Conservation (phyloP, 2,888 invertebrate species). For the Periphyllus acericola region DNA sequence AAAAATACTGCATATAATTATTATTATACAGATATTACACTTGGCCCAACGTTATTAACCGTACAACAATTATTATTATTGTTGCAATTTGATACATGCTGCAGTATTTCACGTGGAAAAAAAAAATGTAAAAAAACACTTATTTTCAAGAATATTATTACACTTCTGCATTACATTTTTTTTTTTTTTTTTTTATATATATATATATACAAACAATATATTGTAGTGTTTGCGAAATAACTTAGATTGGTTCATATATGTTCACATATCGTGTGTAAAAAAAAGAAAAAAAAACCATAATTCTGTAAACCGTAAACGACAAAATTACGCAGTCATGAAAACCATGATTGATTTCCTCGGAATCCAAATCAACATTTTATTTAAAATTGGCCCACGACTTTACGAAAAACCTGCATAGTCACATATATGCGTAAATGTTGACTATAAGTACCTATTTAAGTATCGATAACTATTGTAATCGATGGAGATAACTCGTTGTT, state of each 20-base stretch:
- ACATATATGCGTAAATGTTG: too few relatives aligned
- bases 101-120: not conserved
- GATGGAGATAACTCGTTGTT: not conserved
- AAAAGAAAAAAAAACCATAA: not conserved
- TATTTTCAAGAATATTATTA: conserved; percentile 1
- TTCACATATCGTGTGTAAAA: not conserved
- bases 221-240: conserved; percentile 5
- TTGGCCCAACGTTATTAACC: not conserved
- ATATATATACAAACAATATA: not conserved
- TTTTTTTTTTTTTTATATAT: too few relatives aligned
- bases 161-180: not conserved
- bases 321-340: not conserved
- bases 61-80: not conserved
- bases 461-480: too few relatives aligned
- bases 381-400: not conserved
- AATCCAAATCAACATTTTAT: not conserved
- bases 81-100: not conserved
- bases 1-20: too few relatives aligned
- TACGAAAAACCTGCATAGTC: too few relatives aligned
- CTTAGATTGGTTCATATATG: not conserved
- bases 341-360: not conserved
- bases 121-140: not conserved
- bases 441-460: too few relatives aligned
- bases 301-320: not conserved
- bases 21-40: too few relatives aligned